Evolutionary conservation across 2,797 vertebrate genomes (phyloP), one percentile per base, ranked within the genome.

Genomic region (Knipowitschia caucasica): DNA sequence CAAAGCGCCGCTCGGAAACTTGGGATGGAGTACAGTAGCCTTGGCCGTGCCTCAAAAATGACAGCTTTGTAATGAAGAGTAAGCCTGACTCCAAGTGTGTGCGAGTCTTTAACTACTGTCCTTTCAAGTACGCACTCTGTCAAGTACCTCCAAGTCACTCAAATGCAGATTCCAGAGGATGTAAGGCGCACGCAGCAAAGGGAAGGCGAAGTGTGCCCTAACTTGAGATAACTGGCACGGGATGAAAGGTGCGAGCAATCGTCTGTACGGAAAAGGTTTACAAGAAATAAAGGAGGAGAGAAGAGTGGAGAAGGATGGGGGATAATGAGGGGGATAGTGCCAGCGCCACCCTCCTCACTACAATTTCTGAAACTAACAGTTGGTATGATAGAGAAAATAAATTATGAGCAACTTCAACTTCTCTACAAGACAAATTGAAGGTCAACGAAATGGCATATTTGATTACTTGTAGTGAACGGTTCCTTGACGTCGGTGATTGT

Each of bases 61-160:
- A n/a, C 60, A 7, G 36, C 80, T 82, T 85, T 82, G 80, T 80
- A 77, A 86, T 59, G 60, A 80, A 78, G 74, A 76, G 75, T 69
- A 76, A 71, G 73, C 31, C 53, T 59, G 68, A 3, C 81, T 86
- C 86, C 70, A 86, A 82, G 76, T 83, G 61, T 50, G 56, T 20
- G 30, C 18, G 18, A 39, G 36, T 39, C 36, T 39, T 39, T 39
- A 39, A 39, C 36, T 39, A 39, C 36, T 9, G 50, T 62, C 80
- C 82, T 87, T 84, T 85, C 70, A 86, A 82, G 76, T 83, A 57
- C 47, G 55, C 46, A 20, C 29, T 49, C 83, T 87, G 85, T 85
- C 70, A 81, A 81, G 77, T 79, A 71, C 71, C 78, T 87, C 85
- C 86, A 89, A 88, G 81, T 86, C 65, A 82, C 80, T 82, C 67